Evolutionary conservation across 2,888 invertebrate genomes (phyloP).

Genomic region (Meiosimyza platycephala): DNA sequence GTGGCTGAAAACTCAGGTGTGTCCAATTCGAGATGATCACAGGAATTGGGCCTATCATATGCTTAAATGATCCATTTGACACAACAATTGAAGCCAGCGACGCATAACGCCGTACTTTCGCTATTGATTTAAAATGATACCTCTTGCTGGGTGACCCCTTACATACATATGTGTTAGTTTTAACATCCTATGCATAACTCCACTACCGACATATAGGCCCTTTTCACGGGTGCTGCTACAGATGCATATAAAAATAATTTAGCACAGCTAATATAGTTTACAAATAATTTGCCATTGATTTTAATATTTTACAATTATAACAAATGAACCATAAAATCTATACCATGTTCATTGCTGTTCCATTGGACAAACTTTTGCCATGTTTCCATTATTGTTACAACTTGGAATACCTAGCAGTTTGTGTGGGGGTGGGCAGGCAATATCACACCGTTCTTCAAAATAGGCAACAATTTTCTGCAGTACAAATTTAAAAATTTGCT

Average conservation of each 20-base stretch:
- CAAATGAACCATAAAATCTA: background rate
- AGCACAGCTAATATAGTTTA: constrained; percentile 5
- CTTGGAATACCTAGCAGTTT: constrained; percentile 51
- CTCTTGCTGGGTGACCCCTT: no score
- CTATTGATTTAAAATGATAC: no score
- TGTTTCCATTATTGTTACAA: constrained; percentile 41
- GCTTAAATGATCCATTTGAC: no score
- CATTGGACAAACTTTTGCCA: constrained; percentile 58
- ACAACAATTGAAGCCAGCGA: no score
- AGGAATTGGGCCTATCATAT: no score
- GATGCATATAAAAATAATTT: background rate
- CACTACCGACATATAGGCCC: no score
- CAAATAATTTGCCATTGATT: background rate
- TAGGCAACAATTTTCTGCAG: constrained; percentile 59
- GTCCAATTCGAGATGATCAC: no score
- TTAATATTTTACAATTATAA: background rate
- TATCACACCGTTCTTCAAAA: constrained; percentile 59
- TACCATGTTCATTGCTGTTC: constrained; percentile 54
- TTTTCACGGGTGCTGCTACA: no score
- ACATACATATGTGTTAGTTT: no score
- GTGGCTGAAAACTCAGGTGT: no score
- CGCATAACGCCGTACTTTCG: no score
- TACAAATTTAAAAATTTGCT: constrained; percentile 63
- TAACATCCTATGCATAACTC: no score
- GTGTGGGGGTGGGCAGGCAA: constrained; percentile 58